Conservation (phyloP, 2,888 invertebrate genomes). For the Andricus quercusramuli region DNA sequence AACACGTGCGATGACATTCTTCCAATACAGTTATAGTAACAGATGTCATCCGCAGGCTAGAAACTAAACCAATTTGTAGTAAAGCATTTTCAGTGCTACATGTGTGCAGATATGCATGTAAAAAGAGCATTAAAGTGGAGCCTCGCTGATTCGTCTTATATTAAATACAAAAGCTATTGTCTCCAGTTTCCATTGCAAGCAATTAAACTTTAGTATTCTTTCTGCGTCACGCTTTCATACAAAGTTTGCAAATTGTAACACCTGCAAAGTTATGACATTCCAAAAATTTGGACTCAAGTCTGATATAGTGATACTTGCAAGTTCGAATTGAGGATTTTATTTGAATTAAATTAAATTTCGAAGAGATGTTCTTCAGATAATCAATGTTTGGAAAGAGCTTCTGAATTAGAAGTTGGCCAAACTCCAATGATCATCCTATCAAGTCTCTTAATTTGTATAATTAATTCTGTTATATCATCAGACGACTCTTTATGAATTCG, state of each 20-base stretch:
- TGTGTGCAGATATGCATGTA: neutral
- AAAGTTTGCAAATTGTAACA: slow-evolving; percentile 1
- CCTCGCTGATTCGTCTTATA: slow-evolving; percentile 1
- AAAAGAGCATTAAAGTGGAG: slow-evolving; percentile 13
- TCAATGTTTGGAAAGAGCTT: neutral
- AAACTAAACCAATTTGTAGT: neutral
- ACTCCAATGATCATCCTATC: too few species aligned
- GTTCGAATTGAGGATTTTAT: neutral
- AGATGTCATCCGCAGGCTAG: too few species aligned
- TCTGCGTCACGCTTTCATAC: slow-evolving; percentile 27
- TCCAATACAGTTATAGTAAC: too few species aligned
- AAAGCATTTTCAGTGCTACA: slow-evolving; percentile 3
- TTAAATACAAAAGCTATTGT: slow-evolving; percentile 30
- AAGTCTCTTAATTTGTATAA: neutral
- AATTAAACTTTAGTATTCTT: slow-evolving; percentile 25
- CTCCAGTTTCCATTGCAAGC: slow-evolving; percentile 22
- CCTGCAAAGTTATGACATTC: slow-evolving; percentile 5
- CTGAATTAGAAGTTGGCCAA: neutral
- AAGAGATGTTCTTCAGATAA: neutral
- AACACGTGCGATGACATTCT: too few species aligned
- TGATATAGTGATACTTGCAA: neutral
- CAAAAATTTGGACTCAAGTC: slow-evolving; percentile 11
- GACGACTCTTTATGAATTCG: neutral
- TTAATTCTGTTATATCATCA: neutral
- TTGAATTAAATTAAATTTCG: neutral